Percentiles rank a stretch among this genome's conserved stretches.
Conservation (phyloP, 2,888 invertebrate species). For the Melanchra persicariae region DNA sequence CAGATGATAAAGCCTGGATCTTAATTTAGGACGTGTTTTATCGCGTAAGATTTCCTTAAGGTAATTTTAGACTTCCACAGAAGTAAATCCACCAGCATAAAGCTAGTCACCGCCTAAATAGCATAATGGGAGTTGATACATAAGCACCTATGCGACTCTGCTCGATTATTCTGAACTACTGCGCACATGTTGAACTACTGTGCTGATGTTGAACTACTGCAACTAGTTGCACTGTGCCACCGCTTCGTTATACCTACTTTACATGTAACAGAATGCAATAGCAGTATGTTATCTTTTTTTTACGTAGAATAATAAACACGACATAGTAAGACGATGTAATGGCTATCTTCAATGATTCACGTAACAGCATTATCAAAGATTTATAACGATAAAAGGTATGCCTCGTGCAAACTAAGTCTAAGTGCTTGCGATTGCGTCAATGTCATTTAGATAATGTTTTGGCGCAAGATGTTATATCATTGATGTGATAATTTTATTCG, state of each 20-base stretch:
- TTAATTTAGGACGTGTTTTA: no score
- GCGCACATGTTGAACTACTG: no score
- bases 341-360: conserved; percentile 29
- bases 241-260: not conserved
- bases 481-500: not conserved
- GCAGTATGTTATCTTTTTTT: conserved; percentile 14
- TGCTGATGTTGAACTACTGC: not conserved
- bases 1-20: no score
- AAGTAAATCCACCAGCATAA: not conserved
- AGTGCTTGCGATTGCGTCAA: conserved; percentile 17
- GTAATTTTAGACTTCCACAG: not conserved
- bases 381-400: conserved; percentile 4
- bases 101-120: not conserved
- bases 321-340: not conserved
- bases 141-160: no score
- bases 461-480: not conserved
- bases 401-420: conserved; percentile 15
- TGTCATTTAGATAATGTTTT: conserved; percentile 18
- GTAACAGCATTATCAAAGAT: conserved; percentile 32
- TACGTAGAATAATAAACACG: conserved; percentile 17
- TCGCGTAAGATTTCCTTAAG: not conserved
- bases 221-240: not conserved
- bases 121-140: no score
- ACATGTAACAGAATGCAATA: conserved; percentile 32
- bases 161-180: no score